Percentiles rank a stretch among this genome's conserved stretches.
Evolutionary conservation across 2,113 vertebrate genomes (phyloP).

Genomic region (Oncorhynchus nerka): DNA sequence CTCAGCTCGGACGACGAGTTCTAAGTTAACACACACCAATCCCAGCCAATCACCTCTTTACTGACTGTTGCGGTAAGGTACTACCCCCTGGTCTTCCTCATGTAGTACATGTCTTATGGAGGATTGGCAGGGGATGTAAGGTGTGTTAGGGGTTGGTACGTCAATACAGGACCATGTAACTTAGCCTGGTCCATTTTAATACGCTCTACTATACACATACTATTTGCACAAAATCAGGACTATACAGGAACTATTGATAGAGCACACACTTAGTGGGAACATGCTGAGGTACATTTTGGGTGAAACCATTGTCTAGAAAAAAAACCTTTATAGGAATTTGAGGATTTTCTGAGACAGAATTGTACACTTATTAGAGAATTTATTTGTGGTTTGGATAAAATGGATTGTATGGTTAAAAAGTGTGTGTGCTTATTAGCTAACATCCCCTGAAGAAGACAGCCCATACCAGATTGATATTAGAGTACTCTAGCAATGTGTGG

Average conservation of each 20-base stretch:
- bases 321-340: conserved; percentile 4
- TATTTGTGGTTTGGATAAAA: conserved; percentile 9
- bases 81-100: not conserved
- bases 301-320: not conserved
- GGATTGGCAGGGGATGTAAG: not conserved
- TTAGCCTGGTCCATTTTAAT: conserved; percentile 5
- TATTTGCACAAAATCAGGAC: not conserved
- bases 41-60: not conserved
- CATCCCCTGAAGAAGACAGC: not conserved
- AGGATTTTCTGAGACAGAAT: conserved; percentile 32
- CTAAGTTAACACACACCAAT: conserved; percentile 56
- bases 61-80: not conserved
- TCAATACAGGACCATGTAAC: not conserved
- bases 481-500: not conserved
- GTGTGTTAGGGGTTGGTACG: not conserved
- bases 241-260: not conserved
- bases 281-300: not conserved
- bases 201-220: not conserved
- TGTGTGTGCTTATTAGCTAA: not conserved
- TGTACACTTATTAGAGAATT: conserved; percentile 4
- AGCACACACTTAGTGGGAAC: not conserved
- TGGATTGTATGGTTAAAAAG: conserved; percentile 4
- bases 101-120: not conserved
- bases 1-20: conserved; percentile 96
- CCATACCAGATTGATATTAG: not conserved